Base-by-base conservation (phyloP, 2,113 vertebrate species). In the Columba livia region DNA sequence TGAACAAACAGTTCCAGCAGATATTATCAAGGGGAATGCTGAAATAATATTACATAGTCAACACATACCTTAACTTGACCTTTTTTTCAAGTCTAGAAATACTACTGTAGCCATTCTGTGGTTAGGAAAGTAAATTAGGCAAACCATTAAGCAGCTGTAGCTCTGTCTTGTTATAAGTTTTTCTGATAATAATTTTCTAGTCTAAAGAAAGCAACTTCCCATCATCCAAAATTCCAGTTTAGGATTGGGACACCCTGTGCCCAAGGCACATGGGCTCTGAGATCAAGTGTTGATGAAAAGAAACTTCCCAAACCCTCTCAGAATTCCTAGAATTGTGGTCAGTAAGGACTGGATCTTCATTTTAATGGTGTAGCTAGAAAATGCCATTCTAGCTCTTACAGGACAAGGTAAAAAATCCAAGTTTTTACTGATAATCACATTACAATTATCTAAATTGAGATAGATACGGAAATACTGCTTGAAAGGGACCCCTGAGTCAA, bases 1-100 rank as follows among this genome's bases (percentile, higher is more conserved):
- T 54, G 70, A 88, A 34, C 73, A 87, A 91, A 72, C 29, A 57
- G 12, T 72, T 69, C 88, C 66, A 69, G 81, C 44, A 89, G 92
- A 15, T 74, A 36, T 16, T 72, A 40, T 36, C 89, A 58, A 92
- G 77, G 64, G 80, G 65, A 75, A 82, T 89, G 69, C 86, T 92
- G 65, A 66, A 92, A 80, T 80, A 83, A 86, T 86, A 73, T 26
- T 81, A 72, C 50, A 53, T 20, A 85, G 57, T 42, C 81, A 93
- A 74, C 44, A 53, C 32, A 5, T 60, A 56, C 36, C 69, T 93
- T 83, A 40, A 62, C 34, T 74, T 78, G 67, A 88, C 65, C 48
- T 78, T 85, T 93, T 20, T 36, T 47, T n/a, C 31, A 28, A 36
- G 29, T 36, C 26, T 38, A 64, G 42, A 89, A 71, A 60, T 75